These are phyloP conservation scores for Scolanthus callimorphus DNA, from an alignment of 92 coral and sea anemone species.

Conservation along the genomic window DNA sequence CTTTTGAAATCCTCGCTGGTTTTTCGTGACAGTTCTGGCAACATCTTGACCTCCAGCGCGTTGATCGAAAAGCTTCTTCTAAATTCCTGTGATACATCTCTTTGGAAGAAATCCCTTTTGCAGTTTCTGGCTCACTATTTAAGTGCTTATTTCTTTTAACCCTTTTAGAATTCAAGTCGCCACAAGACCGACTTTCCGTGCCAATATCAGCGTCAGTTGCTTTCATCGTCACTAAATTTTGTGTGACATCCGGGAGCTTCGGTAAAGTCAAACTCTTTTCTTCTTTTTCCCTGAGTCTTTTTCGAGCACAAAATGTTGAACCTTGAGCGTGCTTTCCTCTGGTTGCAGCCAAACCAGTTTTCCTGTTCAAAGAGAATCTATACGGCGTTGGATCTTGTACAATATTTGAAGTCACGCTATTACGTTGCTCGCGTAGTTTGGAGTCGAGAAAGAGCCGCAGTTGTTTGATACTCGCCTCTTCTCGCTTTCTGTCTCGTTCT, in stretches of 20 bases:
- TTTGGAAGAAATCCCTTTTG: not conserved
- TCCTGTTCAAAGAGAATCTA: conserved; percentile 15
- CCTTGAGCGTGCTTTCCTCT: conserved; percentile 12
- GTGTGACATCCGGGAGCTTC: conserved; percentile 1
- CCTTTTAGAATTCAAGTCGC: too few species aligned
- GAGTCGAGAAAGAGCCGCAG: not conserved
- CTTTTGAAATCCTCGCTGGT: too few species aligned
- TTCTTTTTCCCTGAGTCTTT: conserved; percentile 10
- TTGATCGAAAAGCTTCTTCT: not conserved
- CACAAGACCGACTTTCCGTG: too few species aligned
- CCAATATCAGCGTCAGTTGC: too few species aligned
- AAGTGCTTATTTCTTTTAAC: too few species aligned
- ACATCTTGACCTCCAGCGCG: too few species aligned
- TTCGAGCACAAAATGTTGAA: conserved; percentile 5
- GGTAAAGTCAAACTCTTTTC: conserved; percentile 13
- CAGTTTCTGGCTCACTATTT: not conserved
- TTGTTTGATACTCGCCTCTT: not conserved
- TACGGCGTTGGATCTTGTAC: conserved; percentile 13
- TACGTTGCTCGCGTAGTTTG: conserved; percentile 2
- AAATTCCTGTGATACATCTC: not conserved
- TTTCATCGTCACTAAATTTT: conserved; percentile 28
- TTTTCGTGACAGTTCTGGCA: too few species aligned
- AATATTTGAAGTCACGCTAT: not conserved
- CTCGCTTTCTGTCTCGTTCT: not conserved
- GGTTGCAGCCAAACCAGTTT: conserved; percentile 19